These are phyloP conservation scores for Psix sp. DNA, from an alignment of 1,140 invertebrate species.

Conservation along the genomic window DNA sequence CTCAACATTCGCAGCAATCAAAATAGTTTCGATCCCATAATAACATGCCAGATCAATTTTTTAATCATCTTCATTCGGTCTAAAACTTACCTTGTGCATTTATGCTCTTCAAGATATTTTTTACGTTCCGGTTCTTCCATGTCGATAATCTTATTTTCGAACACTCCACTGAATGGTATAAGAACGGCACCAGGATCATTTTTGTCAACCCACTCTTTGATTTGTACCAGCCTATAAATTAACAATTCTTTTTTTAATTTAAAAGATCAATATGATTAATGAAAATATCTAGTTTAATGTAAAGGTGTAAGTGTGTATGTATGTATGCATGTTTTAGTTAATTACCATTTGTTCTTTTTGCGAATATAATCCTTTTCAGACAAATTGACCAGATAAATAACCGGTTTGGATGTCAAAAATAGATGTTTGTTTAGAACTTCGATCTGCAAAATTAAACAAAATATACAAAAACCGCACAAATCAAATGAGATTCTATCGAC, in stretches of 20 bases:
- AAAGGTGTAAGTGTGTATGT: too few relatives aligned
- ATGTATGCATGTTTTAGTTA: too few relatives aligned
- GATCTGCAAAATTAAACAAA: too few relatives aligned
- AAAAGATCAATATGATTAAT: too few relatives aligned
- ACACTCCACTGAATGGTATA: constrained; percentile 96
- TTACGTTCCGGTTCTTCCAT: constrained; percentile 88
- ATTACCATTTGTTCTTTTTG: constrained; percentile 98
- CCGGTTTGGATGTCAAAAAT: constrained; percentile 98
- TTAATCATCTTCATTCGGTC: too few relatives aligned
- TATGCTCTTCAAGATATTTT: constrained; percentile 87
- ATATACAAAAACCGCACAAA: constrained; percentile 11
- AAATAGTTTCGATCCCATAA: too few relatives aligned
- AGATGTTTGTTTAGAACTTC: constrained; percentile 97
- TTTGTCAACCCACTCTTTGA: constrained; percentile 99
- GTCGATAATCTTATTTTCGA: constrained; percentile 92
- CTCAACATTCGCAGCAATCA: too few relatives aligned
- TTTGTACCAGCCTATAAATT: constrained; percentile 90
- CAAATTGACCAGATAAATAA: constrained; percentile 97
- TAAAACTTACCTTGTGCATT: constrained; percentile 84
- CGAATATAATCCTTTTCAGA: constrained; percentile 99
- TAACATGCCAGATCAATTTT: too few relatives aligned
- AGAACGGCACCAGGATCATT: constrained; percentile 95
- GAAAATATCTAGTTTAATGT: too few relatives aligned
- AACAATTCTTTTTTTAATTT: too few relatives aligned
- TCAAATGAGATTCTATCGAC: constrained; percentile 1